Evolutionary conservation across 2,888 invertebrate genomes (phyloP).

Genomic region (Leptodirus hochenwartii): DNA sequence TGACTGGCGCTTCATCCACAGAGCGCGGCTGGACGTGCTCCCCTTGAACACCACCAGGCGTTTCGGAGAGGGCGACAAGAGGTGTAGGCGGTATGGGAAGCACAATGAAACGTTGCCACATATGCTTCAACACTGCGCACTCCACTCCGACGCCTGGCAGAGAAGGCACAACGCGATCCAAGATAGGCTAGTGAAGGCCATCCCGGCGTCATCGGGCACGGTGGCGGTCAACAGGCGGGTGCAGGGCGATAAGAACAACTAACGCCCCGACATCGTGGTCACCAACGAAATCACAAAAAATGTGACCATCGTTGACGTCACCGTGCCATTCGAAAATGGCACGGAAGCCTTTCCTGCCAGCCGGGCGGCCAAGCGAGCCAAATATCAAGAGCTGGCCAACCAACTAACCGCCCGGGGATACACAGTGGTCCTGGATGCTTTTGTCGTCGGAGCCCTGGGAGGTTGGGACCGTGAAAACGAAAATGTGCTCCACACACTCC

Average conservation of each 20-base stretch:
- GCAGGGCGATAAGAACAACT: constrained; percentile 10
- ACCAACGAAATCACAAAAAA: constrained; percentile 12
- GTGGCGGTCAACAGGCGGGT: not conserved
- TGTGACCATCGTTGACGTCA: constrained; percentile 17
- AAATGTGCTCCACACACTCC: constrained; percentile 11
- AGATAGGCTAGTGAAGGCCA: constrained; percentile 13
- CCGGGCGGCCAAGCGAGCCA: constrained; percentile 13
- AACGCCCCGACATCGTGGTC: constrained; percentile 15
- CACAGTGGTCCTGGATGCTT: constrained; percentile 11
- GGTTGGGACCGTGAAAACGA: constrained; percentile 18
- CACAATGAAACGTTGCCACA: constrained; percentile 20
- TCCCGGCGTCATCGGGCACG: constrained; percentile 2
- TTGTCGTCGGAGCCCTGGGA: constrained; percentile 19
- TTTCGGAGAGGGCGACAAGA: constrained; percentile 7
- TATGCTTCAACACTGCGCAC: constrained; percentile 20
- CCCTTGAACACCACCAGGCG: constrained; percentile 17
- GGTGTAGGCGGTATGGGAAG: constrained; percentile 16
- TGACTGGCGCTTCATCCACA: constrained; percentile 24
- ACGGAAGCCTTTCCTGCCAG: constrained; percentile 14
- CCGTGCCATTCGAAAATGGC: constrained; percentile 19
- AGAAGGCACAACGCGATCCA: constrained; percentile 15
- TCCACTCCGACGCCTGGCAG: constrained; percentile 17
- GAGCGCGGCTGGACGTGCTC: constrained; percentile 18
- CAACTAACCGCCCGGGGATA: not conserved
- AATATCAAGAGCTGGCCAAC: constrained; percentile 8